phyloP scores from a whole-genome alignment of 2,113 vertebrate genomes.

The Microcebus ravelobensis region DNA sequence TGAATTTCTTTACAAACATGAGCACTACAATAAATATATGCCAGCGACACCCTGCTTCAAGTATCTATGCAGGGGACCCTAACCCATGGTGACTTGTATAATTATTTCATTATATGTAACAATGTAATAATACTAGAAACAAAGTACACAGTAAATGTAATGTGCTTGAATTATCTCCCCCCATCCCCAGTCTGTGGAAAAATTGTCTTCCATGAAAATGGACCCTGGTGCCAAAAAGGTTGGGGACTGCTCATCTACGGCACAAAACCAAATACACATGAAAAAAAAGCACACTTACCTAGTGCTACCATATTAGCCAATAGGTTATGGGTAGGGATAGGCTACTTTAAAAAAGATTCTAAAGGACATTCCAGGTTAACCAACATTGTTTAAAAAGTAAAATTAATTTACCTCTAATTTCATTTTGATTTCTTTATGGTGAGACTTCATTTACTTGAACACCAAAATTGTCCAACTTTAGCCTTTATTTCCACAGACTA shows the following conservation, averaged over 20 bases:
- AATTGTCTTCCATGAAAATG: too few relatives aligned
- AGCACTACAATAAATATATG: background rate
- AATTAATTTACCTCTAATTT: conserved; percentile 49
- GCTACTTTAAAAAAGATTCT: background rate
- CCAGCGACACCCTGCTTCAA: background rate
- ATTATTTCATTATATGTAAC: too few relatives aligned
- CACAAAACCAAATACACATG: background rate
- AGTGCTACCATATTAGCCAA: background rate
- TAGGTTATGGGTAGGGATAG: background rate
- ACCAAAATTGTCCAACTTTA: background rate
- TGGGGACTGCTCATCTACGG: too few relatives aligned
- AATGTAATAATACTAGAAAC: too few relatives aligned
- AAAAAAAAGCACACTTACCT: background rate
- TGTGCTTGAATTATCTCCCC: too few relatives aligned
- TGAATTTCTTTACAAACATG: background rate
- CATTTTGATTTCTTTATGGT: background rate
- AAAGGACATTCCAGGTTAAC: background rate
- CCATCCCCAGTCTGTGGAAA: too few relatives aligned
- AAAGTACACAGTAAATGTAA: too few relatives aligned
- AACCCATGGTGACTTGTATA: too few relatives aligned
- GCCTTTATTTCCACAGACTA: background rate
- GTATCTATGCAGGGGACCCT: too few relatives aligned
- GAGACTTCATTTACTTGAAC: background rate
- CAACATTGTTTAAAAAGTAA: background rate
- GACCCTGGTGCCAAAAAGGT: too few relatives aligned